Percentiles rank a stretch among this genome's conserved stretches.
phyloP scores from a whole-genome alignment of 2,797 vertebrate genomes.

The Acropternis orthonyx region DNA sequence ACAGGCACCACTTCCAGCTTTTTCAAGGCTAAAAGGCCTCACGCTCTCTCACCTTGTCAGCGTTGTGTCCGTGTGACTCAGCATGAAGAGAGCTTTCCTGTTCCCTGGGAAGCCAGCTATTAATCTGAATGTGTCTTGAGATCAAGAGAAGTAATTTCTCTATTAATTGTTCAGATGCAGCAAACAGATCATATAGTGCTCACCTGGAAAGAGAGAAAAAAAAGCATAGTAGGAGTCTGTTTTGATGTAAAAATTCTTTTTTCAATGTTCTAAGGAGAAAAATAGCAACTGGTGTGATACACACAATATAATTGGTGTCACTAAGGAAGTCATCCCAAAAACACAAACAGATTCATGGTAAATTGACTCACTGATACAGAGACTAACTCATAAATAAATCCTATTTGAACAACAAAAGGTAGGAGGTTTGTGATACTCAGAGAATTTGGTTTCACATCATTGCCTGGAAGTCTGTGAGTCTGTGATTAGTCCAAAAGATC shows the following conservation, averaged over 20 bases:
- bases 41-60: not conserved
- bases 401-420: not conserved
- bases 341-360: not conserved
- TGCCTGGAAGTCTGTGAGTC: not conserved
- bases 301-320: not conserved
- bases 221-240: accelerated
- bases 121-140: not conserved
- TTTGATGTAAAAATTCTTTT: not conserved
- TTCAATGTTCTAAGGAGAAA: not conserved
- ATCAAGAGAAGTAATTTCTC: not conserved
- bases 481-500: not conserved
- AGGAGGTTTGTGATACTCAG: not conserved
- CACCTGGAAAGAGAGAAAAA: not conserved
- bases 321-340: not conserved
- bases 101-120: not conserved
- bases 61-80: not conserved
- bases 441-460: not conserved
- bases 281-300: not conserved
- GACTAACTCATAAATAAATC: not conserved
- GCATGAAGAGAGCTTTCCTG: not conserved
- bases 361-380: not conserved
- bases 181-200: not conserved
- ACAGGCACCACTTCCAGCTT: not conserved
- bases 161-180: not conserved
- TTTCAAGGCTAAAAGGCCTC: not conserved